phyloP scores from a whole-genome alignment of 2,113 vertebrate species.

The Callorhinus ursinus region DNA sequence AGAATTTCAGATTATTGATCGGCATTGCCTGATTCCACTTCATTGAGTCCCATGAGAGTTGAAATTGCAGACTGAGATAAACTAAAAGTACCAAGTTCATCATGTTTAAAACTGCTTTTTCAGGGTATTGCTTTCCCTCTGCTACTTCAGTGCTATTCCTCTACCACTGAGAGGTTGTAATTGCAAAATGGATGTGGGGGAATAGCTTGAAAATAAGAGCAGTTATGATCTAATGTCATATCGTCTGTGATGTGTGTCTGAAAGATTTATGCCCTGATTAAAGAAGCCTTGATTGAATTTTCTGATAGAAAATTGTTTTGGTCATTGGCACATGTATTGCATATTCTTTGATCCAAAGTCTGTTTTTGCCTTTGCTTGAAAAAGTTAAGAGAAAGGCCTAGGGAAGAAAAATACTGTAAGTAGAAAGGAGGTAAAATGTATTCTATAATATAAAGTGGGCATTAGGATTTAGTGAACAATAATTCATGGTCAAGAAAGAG shows the following conservation, averaged over 20 bases:
- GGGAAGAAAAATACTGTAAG: neutral
- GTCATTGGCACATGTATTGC: slow-evolving; percentile 66
- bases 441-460: neutral
- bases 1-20: slow-evolving; percentile 82
- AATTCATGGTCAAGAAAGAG: slow-evolving; percentile 60
- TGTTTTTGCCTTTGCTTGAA: slow-evolving; percentile 41
- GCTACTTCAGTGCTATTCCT: slow-evolving; percentile 58
- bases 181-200: slow-evolving; percentile 74
- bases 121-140: slow-evolving; percentile 68
- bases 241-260: slow-evolving; percentile 75
- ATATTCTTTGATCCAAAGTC: slow-evolving; percentile 68
- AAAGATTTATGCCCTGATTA: slow-evolving; percentile 86
- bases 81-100: slow-evolving; percentile 82
- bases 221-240: slow-evolving; percentile 62
- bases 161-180: slow-evolving; percentile 76
- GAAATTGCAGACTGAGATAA: slow-evolving; percentile 76
- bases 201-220: neutral
- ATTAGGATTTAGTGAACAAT: slow-evolving; percentile 20
- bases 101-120: slow-evolving; percentile 81
- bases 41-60: slow-evolving; percentile 66
- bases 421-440: slow-evolving; percentile 25
- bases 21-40: slow-evolving; percentile 78
- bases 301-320: slow-evolving; percentile 82
- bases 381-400: neutral
- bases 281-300: slow-evolving; percentile 83